Conservation (phyloP, 2,113 vertebrate species). For the Rhinolophus sinicus region DNA sequence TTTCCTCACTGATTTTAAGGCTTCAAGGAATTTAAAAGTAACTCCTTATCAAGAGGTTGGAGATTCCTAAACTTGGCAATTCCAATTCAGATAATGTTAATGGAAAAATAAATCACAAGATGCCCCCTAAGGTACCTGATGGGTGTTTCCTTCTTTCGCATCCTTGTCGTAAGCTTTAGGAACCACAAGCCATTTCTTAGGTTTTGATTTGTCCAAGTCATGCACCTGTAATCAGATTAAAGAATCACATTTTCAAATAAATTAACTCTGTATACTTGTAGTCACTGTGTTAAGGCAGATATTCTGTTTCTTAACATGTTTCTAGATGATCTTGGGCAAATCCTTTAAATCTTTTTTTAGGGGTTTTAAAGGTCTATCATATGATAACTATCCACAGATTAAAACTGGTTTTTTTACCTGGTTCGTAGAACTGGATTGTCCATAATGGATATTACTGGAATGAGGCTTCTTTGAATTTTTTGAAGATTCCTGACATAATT, state of each 20-base stretch:
- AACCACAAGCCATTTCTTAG: slow-evolving; percentile 82
- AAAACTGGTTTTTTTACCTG: slow-evolving; percentile 76
- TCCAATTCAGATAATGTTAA: background rate
- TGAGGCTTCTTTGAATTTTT: background rate
- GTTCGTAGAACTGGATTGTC: slow-evolving; percentile 27
- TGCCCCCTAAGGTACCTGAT: slow-evolving; percentile 80
- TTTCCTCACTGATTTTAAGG: background rate
- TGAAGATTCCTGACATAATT: slow-evolving; percentile 32
- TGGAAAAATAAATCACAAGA: background rate
- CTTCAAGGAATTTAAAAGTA: background rate
- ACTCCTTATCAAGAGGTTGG: background rate
- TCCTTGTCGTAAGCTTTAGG: slow-evolving; percentile 74
- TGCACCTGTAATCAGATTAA: slow-evolving; percentile 83
- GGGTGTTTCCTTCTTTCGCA: slow-evolving; percentile 78
- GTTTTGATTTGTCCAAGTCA: slow-evolving; percentile 73
- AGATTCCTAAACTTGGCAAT: background rate
- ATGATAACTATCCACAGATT: background rate
- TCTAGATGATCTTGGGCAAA: background rate
- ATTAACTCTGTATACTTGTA: background rate
- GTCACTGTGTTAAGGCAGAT: background rate
- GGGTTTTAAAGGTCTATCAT: background rate
- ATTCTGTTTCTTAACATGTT: background rate
- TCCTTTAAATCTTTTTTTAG: background rate
- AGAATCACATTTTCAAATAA: slow-evolving; percentile 7
- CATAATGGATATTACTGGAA: background rate